phyloP scores from a whole-genome alignment of 2,888 invertebrate genomes.

The Altica lythri region DNA sequence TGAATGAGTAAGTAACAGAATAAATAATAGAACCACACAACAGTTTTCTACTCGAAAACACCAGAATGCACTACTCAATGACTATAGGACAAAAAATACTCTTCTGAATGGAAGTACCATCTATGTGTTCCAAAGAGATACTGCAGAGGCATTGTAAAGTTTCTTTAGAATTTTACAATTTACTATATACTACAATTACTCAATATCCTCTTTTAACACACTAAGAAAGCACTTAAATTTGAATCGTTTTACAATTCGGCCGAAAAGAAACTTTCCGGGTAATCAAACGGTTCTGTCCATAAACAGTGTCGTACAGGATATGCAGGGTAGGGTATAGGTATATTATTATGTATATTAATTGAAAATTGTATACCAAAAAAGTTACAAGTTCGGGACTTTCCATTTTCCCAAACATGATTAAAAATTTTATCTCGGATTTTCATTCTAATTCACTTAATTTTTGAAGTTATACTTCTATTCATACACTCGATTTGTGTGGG shows the following conservation, averaged over 20 bases:
- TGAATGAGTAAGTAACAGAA: conserved; percentile 14
- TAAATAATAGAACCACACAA: conserved; percentile 14
- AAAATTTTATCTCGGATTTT: no score
- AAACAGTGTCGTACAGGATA: no score
- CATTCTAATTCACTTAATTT: no score
- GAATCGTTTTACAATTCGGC: conserved; percentile 24
- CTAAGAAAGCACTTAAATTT: conserved; percentile 24
- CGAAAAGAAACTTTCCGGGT: conserved; percentile 9
- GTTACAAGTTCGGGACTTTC: no score
- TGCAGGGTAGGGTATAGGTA: no score
- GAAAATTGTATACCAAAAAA: no score
- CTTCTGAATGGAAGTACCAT: conserved; percentile 9
- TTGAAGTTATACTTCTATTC: no score
- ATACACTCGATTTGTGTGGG: no score
- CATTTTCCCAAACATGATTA: no score
- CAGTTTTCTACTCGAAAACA: conserved; percentile 16
- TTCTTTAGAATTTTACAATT: conserved; percentile 25
- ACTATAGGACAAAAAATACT: neutral
- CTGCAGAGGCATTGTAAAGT: conserved; percentile 16
- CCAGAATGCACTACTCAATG: conserved; percentile 3
- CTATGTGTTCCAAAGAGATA: conserved; percentile 17
- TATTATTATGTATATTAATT: no score
- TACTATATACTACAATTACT: conserved; percentile 27
- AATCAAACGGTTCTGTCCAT: no score
- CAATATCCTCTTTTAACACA: conserved; percentile 23